These are phyloP conservation scores for Odontocerum albicorne DNA, from an alignment of 2,888 invertebrate genomes.

Conservation along the genomic window DNA sequence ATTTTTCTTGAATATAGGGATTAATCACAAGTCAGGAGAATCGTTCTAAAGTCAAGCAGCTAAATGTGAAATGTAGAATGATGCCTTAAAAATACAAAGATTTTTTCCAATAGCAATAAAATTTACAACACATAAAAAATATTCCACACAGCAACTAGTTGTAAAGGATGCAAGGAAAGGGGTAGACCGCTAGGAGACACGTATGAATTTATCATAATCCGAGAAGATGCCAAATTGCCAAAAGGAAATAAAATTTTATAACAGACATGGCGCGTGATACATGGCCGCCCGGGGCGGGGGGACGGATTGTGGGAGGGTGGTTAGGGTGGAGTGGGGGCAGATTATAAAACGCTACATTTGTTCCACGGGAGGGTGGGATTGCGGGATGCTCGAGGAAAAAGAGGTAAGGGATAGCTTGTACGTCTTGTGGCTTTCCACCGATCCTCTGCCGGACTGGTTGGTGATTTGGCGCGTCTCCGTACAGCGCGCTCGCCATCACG, in stretches of 20 bases:
- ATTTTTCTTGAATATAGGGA: too few relatives aligned
- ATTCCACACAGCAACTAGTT: not conserved
- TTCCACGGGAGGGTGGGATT: slow-evolving; percentile 1
- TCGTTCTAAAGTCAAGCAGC: too few relatives aligned
- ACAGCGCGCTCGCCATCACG: too few relatives aligned
- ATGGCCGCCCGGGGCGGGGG: slow-evolving; percentile 13
- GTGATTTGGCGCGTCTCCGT: too few relatives aligned
- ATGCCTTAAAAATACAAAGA: too few relatives aligned
- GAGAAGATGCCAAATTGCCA: slow-evolving; percentile 29
- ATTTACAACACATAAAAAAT: not conserved
- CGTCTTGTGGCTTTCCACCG: too few relatives aligned
- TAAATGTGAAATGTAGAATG: too few relatives aligned
- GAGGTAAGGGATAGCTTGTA: too few relatives aligned
- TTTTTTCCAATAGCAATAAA: too few relatives aligned
- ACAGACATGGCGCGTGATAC: slow-evolving; percentile 25
- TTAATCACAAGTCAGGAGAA: too few relatives aligned
- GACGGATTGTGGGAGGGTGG: not conserved
- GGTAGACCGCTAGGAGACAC: slow-evolving; percentile 12
- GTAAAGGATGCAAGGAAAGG: too few relatives aligned
- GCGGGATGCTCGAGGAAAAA: not conserved
- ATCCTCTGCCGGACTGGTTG: too few relatives aligned
- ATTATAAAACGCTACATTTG: slow-evolving; percentile 34
- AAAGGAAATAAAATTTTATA: slow-evolving; percentile 31
- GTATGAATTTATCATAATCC: slow-evolving; percentile 32
- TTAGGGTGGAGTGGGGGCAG: slow-evolving; percentile 11